These are phyloP conservation scores for Epizoanthus stellaris DNA, from an alignment of 92 coral and sea anemone genomes.

Conservation along the genomic window DNA sequence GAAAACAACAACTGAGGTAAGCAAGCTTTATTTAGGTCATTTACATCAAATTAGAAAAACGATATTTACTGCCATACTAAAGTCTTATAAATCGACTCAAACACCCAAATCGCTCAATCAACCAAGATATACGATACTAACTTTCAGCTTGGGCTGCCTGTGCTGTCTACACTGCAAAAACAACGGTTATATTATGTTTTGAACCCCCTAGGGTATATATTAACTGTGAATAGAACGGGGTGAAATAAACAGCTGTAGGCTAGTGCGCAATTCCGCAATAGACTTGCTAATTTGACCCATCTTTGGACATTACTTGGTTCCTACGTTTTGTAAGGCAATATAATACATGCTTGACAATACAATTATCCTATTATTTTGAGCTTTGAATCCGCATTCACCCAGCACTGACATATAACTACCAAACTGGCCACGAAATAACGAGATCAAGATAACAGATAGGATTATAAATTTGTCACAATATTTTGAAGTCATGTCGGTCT, in stretches of 20 bases:
- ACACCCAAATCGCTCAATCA: no score
- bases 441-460: neutral
- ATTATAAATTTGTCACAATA: neutral
- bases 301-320: neutral
- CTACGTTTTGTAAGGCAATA: neutral
- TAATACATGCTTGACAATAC: no score
- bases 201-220: neutral
- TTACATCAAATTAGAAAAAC: no score
- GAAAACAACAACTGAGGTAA: no score
- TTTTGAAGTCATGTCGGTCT: neutral
- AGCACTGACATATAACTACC: neutral
- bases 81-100: no score
- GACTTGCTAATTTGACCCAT: neutral
- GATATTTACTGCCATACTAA: no score
- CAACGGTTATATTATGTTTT: no score
- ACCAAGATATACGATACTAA: no score
- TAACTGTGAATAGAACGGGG: conserved; percentile 2
- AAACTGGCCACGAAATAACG: neutral
- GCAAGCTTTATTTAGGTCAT: no score
- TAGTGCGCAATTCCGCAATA: neutral
- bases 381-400: neutral
- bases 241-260: neutral
- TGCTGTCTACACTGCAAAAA: no score
- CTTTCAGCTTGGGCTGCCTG: no score
- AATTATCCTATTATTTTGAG: no score